Percentiles rank a stretch among this genome's conserved stretches.
phyloP scores from a whole-genome alignment of 2,113 vertebrate genomes.

The Lampris megalopsis region DNA sequence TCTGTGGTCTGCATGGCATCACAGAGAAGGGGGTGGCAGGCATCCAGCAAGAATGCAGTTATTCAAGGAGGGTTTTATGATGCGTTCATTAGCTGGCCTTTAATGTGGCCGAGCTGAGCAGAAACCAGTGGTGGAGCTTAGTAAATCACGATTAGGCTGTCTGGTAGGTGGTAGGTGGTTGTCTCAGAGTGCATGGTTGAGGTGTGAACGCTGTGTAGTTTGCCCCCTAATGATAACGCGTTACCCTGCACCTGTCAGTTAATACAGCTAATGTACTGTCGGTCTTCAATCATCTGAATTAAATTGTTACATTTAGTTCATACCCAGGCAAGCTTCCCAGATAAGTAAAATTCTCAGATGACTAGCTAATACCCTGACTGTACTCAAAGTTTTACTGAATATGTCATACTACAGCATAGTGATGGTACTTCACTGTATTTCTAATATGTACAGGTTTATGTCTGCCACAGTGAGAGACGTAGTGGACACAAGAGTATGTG shows the following conservation, averaged over 20 bases:
- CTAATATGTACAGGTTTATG: background rate
- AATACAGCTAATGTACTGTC: background rate
- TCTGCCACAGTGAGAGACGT: background rate
- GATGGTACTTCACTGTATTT: background rate
- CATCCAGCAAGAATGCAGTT: slow-evolving; percentile 2
- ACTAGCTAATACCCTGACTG: slow-evolving; percentile 3
- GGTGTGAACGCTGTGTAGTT: slow-evolving; percentile 2
- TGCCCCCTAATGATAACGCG: slow-evolving; percentile 13
- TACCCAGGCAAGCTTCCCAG: background rate
- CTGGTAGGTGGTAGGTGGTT: slow-evolving; percentile 3
- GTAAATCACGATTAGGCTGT: slow-evolving; percentile 7
- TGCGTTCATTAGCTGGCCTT: background rate
- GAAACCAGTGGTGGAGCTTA: background rate
- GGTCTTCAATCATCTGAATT: background rate
- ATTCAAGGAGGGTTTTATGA: slow-evolving; percentile 6
- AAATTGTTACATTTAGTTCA: background rate
- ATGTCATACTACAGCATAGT: background rate
- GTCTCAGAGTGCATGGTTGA: background rate
- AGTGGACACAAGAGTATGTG: slow-evolving; percentile 16
- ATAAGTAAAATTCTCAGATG: background rate
- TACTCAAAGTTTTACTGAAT: background rate
- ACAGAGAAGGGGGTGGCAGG: slow-evolving; percentile 6
- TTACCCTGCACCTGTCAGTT: background rate
- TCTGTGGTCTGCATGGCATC: background rate
- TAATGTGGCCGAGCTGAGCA: background rate